Evolutionary conservation across 2,888 invertebrate species (phyloP), one percentile per base, ranked within the genome.

Genomic region (Megaustenia siamemsis): DNA sequence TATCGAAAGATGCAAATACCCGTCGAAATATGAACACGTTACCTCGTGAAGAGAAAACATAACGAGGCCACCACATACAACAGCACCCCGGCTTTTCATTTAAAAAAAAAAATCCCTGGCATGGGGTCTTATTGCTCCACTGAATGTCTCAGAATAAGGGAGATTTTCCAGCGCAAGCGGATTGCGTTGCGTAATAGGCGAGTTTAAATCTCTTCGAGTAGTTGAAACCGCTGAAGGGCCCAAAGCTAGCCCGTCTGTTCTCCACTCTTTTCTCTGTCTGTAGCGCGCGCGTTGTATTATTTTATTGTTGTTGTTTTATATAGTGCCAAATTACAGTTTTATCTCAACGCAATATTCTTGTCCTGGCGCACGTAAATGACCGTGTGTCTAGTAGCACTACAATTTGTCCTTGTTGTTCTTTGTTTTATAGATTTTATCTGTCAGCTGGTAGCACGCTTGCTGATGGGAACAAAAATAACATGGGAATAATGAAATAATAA

Each of bases 181-280:
- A 40, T 78, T 78, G 43, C n/a, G 38, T 78, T 78, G 78, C 78
- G 24, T 78, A 78, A 78, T 35, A 21, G 66, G 78, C 35, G 56
- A 40, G 77, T 53, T 60, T 60, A 77, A 77, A 56, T 56, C 60
- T 38, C 77, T n/a, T 56, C 38, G 2, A 60, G 60, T 60, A 43
- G 78, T 21, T 15, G 38, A 40, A 78, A 43, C 21, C 21, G 63
- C 63, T 43, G 28, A 18, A 66, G 78, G 63, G n/a, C 28, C 45
- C 1, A 43, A 40, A 40, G 40, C 71, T 45, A 24, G 71, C 18
- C 71, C 71, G n/a, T 43, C 43, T 43, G 24, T 28, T 63, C n/a
- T 63, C 63, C 63, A 2, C 56, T 56, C 28, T 28, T 32, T 32
- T 32, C 32, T 32, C 63, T 28, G 63, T 63, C 63, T 32, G 5